Evolutionary conservation across 2,113 vertebrate genomes (phyloP), one percentile per base, ranked within the genome.

Genomic region (Verasper variegatus): DNA sequence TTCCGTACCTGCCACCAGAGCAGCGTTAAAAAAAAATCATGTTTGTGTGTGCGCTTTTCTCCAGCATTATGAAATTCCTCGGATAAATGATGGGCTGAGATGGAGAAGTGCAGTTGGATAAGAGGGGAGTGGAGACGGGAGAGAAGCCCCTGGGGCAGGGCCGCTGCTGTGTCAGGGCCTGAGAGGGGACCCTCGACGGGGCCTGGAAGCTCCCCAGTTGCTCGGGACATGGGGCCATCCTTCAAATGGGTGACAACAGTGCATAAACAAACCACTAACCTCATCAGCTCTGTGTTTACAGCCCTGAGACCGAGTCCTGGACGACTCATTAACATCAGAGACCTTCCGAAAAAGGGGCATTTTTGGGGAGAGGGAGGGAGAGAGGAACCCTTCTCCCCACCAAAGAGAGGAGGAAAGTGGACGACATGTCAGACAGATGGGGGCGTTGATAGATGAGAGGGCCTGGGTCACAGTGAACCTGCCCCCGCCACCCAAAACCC

Each of bases 401-500:
- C 17, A 57, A 84, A 69, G 73, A 76, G 60, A 81, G 21, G 51
- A 84, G 59, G 59, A 75, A 66, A 89, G 75, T 58, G 72, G 74
- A 74, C 74, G 59, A 74, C 80, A 75, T 77, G 81, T 86, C 72
- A 77, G 85, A 87, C 82, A 75, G 86, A 90, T 65, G 88, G 88
- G 79, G 89, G 89, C 78, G 75, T 88, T 93, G 91, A 92, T 93
- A 88, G 87, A 93, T 93, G 91, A 92, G 90, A 71, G 82, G 75
- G 84, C 71, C 86, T 77, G 81, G 90, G 89, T 90, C 86, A 83
- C 59, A 89, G 54, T 77, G 66, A 80, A 65, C 78, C 83, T 76
- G 47, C 75, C 77, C 76, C 56, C 61, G 37, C 65, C 81, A 49
- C 4, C 82, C 65, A 35, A 75, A 37, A 51, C 31, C 23, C 37